These are phyloP conservation scores for Zaprionus ghesquierei DNA, from an alignment of 1,140 invertebrate genomes.

Conservation along the genomic window DNA sequence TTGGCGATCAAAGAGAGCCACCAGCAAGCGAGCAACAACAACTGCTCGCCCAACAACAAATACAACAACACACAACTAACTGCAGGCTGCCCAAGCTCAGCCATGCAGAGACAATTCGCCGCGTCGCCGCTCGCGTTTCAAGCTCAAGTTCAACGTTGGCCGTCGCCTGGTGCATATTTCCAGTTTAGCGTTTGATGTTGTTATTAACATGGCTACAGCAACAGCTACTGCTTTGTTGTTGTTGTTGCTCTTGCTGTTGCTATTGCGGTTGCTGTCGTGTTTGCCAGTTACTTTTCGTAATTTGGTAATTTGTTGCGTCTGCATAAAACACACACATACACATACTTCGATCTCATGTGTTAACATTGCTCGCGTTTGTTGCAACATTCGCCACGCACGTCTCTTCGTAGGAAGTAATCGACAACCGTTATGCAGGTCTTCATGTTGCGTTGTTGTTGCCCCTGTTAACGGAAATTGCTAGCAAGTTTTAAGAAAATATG, in stretches of 20 bases:
- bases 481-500: conserved; percentile 49
- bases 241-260: conserved; percentile 26
- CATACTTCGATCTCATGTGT: conserved; percentile 26
- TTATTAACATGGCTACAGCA: conserved; percentile 57
- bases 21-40: neutral
- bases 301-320: conserved; percentile 51
- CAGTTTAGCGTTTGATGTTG: conserved; percentile 62
- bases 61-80: neutral
- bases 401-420: conserved; percentile 66
- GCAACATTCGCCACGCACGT: conserved; percentile 56
- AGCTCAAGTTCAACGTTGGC: conserved; percentile 75
- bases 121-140: conserved; percentile 59
- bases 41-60: neutral
- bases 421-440: conserved; percentile 49
- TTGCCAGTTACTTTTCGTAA: conserved; percentile 58
- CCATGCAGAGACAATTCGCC: conserved; percentile 29
- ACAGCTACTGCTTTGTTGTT: conserved; percentile 32
- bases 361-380: conserved; percentile 69
- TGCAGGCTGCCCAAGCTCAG: conserved; percentile 35
- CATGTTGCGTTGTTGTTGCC: conserved; percentile 4
- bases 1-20: conserved; percentile 42
- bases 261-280: conserved; percentile 15
- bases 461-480: conserved; percentile 62
- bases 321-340: neutral
- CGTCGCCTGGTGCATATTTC: conserved; percentile 56